Evolutionary conservation across 2,113 vertebrate species (phyloP), one percentile per base, ranked within the genome.

Genomic region (Limnothrissa miodon): DNA sequence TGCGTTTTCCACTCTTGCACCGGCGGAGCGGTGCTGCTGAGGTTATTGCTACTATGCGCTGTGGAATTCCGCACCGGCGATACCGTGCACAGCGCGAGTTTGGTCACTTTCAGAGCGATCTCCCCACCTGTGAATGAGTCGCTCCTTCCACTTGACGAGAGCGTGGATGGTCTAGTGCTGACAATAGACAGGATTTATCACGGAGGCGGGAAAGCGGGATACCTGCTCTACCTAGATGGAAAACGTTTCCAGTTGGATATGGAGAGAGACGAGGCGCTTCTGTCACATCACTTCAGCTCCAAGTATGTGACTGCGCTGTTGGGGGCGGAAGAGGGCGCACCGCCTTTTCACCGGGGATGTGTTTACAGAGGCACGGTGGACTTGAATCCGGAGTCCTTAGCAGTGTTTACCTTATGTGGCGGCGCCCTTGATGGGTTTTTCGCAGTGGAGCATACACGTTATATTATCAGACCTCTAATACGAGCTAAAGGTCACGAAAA

Each of bases 341-440:
- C 86, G 83, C 79, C 86, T 17, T 13, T 83, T 83, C 92, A 84
- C 87, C 90, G 90, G 83, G 92, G 91, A 42, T 99, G 97, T 91
- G 94, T 88, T 83, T 97, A 97, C 91, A 94, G 97, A 42, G 98
- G 98, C 48, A 96, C 96, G 0, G 98, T 99, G 90, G 95, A 99
- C 90, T 94, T 95, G 85, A 95, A 94, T 83, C 89, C 95, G 13
- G 95, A 96, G 79, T 99, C 98, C 5, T 91, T 98, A 87, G 98
- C 97, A 0, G 94, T 96, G 25, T 96, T 99, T 83, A 93, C 94
- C 89, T 93, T 98, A 5, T 99, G 98, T 85, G 94, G 95, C 9
- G 96, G 95, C 2, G 97, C 95, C 39, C 93, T 99, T 25, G 92
- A 95, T 70, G 98, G 98, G 70, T 98, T 96, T 91, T 99, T 99